Base-by-base conservation (phyloP, 2,113 vertebrate species). In the Cinclus mexicanus region DNA sequence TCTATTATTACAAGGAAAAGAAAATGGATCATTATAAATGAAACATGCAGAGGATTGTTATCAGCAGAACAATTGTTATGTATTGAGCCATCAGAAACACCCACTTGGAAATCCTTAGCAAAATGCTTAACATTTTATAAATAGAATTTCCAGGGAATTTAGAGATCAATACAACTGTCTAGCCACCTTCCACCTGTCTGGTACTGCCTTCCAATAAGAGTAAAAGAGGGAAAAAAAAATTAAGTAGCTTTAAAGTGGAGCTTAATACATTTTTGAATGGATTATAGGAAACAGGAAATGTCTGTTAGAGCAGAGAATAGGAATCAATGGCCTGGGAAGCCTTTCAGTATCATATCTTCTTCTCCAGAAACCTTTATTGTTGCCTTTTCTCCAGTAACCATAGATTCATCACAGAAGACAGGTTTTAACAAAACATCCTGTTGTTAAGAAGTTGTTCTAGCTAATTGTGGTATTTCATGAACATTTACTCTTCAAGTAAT, bases 71-170 rank as follows among this genome's bases (percentile, higher is more conserved):
- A 93, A 96, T 87, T 90, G 85, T 87, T 96, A 75, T 68, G 39
- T 90, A 93, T 93, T 93, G 76, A 96, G 70, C 87, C 90, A 93
- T 93, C 85, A 95, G 93, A 95, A 95, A 89, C 72, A 94, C 85
- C 84, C 89, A 74, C 91, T 87, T 95, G 83, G 70, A 95, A 94
- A 96, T 94, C 82, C 93, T 93, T 96, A 93, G 90, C 33, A 4
- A 94, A 96, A 92, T 87, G 39, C 42, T 90, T 94, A 87, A 71
- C 85, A 82, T 97, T 93, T 90, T 91, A 93, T 90, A 92, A 95
- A 93, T 81, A 96, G 79, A 91, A 95, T 95, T 97, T 96, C 87
- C 55, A 91, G 83, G 92, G 92, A 96, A 96, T 96, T 87, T 84
- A 96, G 81, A 85, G 85, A 96, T 97, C 94, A 95, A 91, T 95